These are phyloP conservation scores for Trichopria drosophilae DNA, from an alignment of 2,888 invertebrate genomes.

Conservation along the genomic window DNA sequence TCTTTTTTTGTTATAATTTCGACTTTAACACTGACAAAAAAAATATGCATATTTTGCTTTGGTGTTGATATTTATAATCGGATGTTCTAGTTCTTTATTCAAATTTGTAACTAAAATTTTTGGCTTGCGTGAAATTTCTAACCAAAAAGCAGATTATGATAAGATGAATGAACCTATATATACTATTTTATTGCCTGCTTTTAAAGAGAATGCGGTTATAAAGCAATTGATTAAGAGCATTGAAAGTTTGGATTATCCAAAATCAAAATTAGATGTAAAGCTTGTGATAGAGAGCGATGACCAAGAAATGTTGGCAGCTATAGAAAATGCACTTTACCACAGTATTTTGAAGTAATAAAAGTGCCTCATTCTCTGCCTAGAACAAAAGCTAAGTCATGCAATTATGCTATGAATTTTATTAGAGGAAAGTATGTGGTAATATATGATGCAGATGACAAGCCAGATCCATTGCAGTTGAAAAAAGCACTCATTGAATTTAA, in stretches of 20 bases:
- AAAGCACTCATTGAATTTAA: constrained; percentile 12
- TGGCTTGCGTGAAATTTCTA: constrained; percentile 15
- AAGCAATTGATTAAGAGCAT: constrained; percentile 17
- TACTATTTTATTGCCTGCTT: constrained; percentile 15
- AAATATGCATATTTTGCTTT: constrained; percentile 20
- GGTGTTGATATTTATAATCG: constrained; percentile 19
- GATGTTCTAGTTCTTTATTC: constrained; percentile 18
- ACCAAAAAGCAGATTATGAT: constrained; percentile 17
- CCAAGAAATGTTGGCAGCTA: constrained; percentile 10
- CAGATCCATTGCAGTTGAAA: constrained; percentile 14
- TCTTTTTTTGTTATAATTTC: constrained; percentile 18
- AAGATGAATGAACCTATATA: constrained; percentile 19
- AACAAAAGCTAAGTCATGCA: constrained; percentile 23
- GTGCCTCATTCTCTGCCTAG: constrained; percentile 15
- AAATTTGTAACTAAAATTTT: constrained; percentile 18
- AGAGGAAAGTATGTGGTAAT: constrained; percentile 15
- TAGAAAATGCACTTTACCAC: constrained; percentile 12
- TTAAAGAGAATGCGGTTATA: constrained; percentile 12
- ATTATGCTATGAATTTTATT: constrained; percentile 19
- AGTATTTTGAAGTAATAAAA: constrained; percentile 20
- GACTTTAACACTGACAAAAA: constrained; percentile 18
- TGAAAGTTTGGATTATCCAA: constrained; percentile 16
- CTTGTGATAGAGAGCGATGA: constrained; percentile 13
- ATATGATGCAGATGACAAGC: constrained; percentile 21
- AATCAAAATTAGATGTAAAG: constrained; percentile 8